A percentile compares a stretch with the other conserved stretches of the same genome.
phyloP scores from a whole-genome alignment of 2,113 vertebrate genomes.

The Gallinago paraguaiae region DNA sequence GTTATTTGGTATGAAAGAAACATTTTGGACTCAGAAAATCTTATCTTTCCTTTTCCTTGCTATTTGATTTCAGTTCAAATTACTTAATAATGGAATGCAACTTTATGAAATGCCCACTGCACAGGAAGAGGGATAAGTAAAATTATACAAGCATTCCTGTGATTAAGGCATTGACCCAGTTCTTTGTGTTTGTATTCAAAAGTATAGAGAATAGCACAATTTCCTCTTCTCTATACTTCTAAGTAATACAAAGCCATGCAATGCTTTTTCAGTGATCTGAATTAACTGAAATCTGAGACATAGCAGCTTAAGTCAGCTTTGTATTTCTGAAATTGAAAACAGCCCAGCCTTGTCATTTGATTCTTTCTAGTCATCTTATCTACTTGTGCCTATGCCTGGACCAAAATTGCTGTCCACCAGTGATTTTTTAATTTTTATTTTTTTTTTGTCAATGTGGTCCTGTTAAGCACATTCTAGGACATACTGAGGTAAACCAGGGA shows the following conservation, averaged over 20 bases:
- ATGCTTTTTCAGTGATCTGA: background rate
- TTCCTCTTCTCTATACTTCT: background rate
- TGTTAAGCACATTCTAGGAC: background rate
- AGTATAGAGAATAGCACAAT: background rate
- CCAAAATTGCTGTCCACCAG: background rate
- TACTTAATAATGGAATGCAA: background rate
- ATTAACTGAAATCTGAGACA: background rate
- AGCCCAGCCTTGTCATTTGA: background rate
- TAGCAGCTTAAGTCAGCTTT: background rate
- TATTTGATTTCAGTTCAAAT: constrained; percentile 3
- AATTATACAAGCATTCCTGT: background rate
- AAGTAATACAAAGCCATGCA: background rate
- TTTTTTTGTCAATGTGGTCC: background rate
- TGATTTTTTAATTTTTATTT: background rate
- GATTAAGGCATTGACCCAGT: background rate
- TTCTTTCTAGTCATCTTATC: background rate
- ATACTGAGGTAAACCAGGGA: background rate
- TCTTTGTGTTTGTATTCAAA: background rate
- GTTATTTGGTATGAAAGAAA: background rate
- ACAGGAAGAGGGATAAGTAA: background rate
- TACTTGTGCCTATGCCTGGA: background rate
- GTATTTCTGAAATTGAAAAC: background rate
- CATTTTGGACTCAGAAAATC: background rate
- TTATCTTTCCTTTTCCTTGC: background rate
- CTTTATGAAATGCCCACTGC: background rate